A percentile compares a stretch with the other conserved stretches of the same genome.
phyloP scores from a whole-genome alignment of 2,113 vertebrate genomes.

The Lepisosteus oculatus region DNA sequence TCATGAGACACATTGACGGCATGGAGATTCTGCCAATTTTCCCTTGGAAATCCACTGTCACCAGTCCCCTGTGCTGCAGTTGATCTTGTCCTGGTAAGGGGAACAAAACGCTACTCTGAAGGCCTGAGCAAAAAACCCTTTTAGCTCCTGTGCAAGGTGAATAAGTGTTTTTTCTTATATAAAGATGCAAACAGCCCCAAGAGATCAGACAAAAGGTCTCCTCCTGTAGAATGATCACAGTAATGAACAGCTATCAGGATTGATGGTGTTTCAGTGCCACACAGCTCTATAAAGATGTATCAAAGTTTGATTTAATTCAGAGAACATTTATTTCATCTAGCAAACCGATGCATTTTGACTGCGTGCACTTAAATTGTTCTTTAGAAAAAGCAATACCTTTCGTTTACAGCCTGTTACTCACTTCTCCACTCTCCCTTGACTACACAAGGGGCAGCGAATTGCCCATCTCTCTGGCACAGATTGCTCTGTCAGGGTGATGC shows the following conservation, averaged over 20 bases:
- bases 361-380: conserved; percentile 11
- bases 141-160: no score
- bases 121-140: no score
- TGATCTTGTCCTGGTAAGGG: no score
- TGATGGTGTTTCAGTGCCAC: conserved; percentile 10
- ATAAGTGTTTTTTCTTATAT: no score
- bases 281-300: not conserved
- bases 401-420: not conserved
- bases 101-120: no score
- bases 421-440: conserved; percentile 1
- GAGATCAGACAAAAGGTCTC: no score
- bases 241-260: conserved; percentile 12
- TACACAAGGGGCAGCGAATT: conserved; percentile 10
- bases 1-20: no score
- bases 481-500: conserved; percentile 20
- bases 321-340: conserved; percentile 3
- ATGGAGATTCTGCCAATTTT: no score
- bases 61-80: no score
- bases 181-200: no score
- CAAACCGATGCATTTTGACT: conserved; percentile 12
- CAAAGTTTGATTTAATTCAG: conserved; percentile 2
- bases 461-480: conserved; percentile 5
- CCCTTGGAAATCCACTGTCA: no score
- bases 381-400: conserved; percentile 10
- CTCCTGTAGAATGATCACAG: not conserved